phyloP scores from a whole-genome alignment of 1,140 invertebrate genomes.

The Hestina assimilis region DNA sequence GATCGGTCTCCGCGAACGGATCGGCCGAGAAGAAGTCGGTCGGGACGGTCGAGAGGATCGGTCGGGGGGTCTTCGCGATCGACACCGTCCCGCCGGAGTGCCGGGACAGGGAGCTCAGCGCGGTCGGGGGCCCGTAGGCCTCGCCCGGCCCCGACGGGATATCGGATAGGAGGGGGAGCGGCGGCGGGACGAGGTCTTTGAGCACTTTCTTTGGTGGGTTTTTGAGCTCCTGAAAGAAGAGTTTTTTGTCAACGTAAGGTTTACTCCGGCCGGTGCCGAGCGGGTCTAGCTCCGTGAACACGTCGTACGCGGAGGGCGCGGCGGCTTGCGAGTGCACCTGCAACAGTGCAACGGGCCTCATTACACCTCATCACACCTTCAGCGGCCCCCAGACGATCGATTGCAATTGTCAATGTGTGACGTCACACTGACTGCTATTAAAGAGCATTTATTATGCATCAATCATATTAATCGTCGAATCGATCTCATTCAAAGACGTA shows the following conservation, averaged over 20 bases:
- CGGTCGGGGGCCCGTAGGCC: conserved; percentile 60
- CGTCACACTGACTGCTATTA: too few species aligned
- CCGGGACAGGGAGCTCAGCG: conserved; percentile 70
- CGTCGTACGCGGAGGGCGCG: conserved; percentile 80
- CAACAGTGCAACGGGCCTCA: too few species aligned
- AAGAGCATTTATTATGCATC: too few species aligned
- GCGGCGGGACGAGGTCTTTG: conserved; percentile 85
- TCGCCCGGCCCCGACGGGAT: conserved; percentile 54
- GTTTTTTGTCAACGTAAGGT: conserved; percentile 96
- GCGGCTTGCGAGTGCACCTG: conserved; percentile 60
- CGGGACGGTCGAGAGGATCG: conserved; percentile 39
- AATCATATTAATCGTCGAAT: too few species aligned
- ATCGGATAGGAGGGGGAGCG: conserved; percentile 56
- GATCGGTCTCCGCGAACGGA: conserved; percentile 85
- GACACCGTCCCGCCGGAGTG: conserved; percentile 74
- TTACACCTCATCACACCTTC: too few species aligned
- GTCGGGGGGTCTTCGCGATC: conserved; percentile 59
- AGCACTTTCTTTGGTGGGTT: conserved; percentile 94
- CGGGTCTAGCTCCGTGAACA: conserved; percentile 95
- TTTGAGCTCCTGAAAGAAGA: conserved; percentile 96
- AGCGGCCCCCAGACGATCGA: too few species aligned
- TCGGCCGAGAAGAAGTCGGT: conserved; percentile 77
- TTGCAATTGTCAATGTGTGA: too few species aligned
- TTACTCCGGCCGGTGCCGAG: conserved; percentile 92
- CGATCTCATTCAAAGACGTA: too few species aligned